These are phyloP conservation scores for Antedon mediterranea DNA, from an alignment of 53 echinoderm and acorn worm species.

Conservation along the genomic window DNA sequence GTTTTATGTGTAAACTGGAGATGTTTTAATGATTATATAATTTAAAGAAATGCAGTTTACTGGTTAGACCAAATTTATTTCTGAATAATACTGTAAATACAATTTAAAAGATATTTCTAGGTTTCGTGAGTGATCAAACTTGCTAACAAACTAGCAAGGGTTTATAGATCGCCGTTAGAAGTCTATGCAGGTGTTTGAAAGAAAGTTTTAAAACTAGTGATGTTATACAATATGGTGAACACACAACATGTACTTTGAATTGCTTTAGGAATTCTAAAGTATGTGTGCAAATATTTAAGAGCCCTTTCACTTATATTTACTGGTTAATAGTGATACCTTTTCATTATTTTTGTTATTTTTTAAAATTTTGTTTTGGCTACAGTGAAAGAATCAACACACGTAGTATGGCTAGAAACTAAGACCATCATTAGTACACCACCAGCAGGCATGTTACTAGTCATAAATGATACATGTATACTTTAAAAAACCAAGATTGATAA, in stretches of 20 bases:
- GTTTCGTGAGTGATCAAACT: neutral
- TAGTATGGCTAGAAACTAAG: too few species aligned
- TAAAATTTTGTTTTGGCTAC: too few species aligned
- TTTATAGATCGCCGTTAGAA: neutral
- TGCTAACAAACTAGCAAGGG: neutral
- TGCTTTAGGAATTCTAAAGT: too few species aligned
- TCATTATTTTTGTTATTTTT: neutral
- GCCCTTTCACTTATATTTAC: neutral
- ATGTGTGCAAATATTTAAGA: neutral
- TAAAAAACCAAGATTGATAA: too few species aligned
- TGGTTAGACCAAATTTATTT: neutral
- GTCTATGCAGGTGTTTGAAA: neutral
- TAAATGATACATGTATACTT: too few species aligned
- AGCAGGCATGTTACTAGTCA: too few species aligned
- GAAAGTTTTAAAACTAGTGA: neutral
- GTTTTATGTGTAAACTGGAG: neutral
- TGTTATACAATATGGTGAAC: neutral
- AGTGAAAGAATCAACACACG: too few species aligned
- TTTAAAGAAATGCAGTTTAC: neutral
- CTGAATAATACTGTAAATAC: neutral
- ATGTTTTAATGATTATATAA: neutral
- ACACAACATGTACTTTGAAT: neutral
- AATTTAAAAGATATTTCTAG: neutral
- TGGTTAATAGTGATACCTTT: neutral
- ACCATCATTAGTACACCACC: too few species aligned